Conservation (phyloP, 30 jellyfish, hydroid and myxozoan genomes). For the Calvadosia cruxmelitensis region DNA sequence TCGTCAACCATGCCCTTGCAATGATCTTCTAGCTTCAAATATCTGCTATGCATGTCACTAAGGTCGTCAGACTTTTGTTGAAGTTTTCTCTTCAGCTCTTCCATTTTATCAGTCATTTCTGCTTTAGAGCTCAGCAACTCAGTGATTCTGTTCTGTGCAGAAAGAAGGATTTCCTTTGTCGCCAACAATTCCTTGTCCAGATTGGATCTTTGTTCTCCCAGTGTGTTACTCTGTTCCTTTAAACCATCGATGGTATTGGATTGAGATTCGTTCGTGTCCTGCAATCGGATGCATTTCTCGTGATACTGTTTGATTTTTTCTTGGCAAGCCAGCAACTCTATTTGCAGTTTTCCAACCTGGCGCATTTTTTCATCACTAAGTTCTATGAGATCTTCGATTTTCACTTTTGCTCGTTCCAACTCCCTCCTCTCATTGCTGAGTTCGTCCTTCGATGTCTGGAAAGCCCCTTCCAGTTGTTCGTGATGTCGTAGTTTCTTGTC, state of each 20-base stretch:
- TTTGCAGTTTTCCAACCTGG: neutral
- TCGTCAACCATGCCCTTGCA: neutral
- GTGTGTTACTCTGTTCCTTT: neutral
- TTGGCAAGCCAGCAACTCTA: neutral
- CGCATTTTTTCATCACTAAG: neutral
- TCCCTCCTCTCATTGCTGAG: neutral
- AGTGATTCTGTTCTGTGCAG: neutral
- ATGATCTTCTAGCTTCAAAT: neutral
- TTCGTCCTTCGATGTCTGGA: neutral
- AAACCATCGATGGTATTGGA: neutral
- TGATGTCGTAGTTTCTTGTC: neutral
- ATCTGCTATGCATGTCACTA: neutral
- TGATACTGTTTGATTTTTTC: neutral
- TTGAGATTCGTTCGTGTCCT: neutral
- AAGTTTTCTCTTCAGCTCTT: neutral
- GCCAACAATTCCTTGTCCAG: no score
- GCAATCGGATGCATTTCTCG: neutral
- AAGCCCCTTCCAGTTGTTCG: neutral
- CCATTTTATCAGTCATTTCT: neutral
- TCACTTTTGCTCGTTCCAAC: neutral
- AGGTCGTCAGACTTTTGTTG: neutral
- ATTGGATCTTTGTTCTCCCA: no score
- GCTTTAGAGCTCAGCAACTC: neutral
- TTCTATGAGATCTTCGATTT: neutral
- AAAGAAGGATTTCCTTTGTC: neutral